phyloP scores from a whole-genome alignment of 2,113 vertebrate genomes.

The Cynopterus brachyotis region DNA sequence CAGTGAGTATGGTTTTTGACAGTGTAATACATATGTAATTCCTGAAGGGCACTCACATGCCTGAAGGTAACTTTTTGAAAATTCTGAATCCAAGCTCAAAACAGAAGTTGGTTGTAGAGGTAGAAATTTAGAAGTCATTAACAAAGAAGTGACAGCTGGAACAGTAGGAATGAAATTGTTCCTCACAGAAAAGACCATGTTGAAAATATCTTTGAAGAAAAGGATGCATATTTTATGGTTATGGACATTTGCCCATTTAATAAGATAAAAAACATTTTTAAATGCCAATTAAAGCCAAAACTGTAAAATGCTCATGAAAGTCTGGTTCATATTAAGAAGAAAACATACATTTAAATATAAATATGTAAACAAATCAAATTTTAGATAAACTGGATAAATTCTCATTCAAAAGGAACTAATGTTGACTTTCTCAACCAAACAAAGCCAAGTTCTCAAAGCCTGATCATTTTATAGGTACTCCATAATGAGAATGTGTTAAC shows the following conservation, averaged over 20 bases:
- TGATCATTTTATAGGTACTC: not conserved
- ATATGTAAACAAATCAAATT: conserved; percentile 7
- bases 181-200: not conserved
- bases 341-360: not conserved
- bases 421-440: not conserved
- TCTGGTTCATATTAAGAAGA: not conserved
- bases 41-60: not conserved
- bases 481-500: not conserved
- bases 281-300: not conserved
- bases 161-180: not conserved
- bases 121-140: not conserved
- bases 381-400: not conserved
- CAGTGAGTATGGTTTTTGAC: not conserved
- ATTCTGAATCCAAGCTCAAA: not conserved
- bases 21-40: not conserved
- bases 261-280: not conserved
- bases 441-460: not conserved
- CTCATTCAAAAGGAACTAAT: not conserved
- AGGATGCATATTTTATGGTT: not conserved
- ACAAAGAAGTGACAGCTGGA: not conserved
- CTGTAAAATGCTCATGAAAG: not conserved
- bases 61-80: too few relatives aligned
- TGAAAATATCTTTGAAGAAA: not conserved
- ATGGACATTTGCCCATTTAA: not conserved
- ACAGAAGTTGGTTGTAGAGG: not conserved